These are phyloP conservation scores for Rhabditoides inermis DNA, from an alignment of 2,888 invertebrate genomes.

Conservation along the genomic window DNA sequence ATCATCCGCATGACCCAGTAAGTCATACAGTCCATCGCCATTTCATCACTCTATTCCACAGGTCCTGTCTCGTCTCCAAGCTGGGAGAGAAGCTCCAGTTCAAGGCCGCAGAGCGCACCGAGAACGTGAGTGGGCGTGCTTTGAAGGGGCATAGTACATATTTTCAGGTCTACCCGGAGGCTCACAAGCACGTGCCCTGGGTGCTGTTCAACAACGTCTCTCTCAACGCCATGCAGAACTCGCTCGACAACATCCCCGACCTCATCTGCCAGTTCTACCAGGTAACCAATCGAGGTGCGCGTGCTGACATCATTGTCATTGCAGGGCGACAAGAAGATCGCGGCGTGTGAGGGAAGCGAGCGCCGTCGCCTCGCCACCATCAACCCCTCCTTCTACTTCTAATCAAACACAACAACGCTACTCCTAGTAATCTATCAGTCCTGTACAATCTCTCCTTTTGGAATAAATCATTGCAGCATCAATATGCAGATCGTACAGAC, in stretches of 20 bases:
- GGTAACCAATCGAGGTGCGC: too few species aligned
- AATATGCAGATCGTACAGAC: too few species aligned
- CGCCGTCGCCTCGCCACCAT: too few species aligned
- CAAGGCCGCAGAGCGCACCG: constrained; percentile 32
- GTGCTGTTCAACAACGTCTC: constrained; percentile 41
- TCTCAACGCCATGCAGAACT: constrained; percentile 17
- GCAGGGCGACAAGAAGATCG: too few species aligned
- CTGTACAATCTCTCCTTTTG: too few species aligned
- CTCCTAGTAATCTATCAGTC: too few species aligned
- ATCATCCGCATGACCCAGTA: constrained; percentile 29
- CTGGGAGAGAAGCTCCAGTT: constrained; percentile 32
- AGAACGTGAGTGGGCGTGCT: constrained; percentile 9
- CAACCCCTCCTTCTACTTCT: too few species aligned
- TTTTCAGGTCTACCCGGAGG: constrained; percentile 26
- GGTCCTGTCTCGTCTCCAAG: constrained; percentile 32
- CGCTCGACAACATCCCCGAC: constrained; percentile 22
- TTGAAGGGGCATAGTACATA: neutral
- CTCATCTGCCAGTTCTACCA: constrained; percentile 33
- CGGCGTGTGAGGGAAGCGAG: too few species aligned
- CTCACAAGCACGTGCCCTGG: constrained; percentile 44
- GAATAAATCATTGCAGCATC: too few species aligned
- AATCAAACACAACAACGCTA: too few species aligned
- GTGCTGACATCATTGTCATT: too few species aligned
- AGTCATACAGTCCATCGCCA: constrained; percentile 2
- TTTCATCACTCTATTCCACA: constrained; percentile 5